These are phyloP conservation scores for Hypolimnas misippus DNA, from an alignment of 2,888 invertebrate species.

Conservation along the genomic window DNA sequence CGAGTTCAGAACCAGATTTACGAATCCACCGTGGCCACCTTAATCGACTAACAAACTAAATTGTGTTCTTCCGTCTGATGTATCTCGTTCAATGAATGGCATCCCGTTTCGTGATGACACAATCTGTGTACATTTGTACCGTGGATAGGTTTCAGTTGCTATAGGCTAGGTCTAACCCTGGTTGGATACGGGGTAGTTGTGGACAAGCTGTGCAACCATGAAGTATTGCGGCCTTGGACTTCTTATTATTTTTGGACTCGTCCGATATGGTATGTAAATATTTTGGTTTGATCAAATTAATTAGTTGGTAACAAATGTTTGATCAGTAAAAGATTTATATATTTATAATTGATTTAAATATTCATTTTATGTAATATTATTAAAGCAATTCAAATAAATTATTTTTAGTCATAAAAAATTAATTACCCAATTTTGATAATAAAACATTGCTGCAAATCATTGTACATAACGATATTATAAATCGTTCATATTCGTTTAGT, in stretches of 20 bases:
- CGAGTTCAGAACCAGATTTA: background rate
- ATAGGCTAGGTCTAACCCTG: slow-evolving; percentile 33
- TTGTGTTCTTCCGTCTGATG: slow-evolving; percentile 53
- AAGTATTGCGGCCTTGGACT: slow-evolving; percentile 43
- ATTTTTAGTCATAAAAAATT: too few relatives aligned
- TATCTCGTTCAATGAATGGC: slow-evolving; percentile 50
- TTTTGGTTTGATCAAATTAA: background rate
- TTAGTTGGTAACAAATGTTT: too few relatives aligned
- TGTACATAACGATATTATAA: too few relatives aligned
- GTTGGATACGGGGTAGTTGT: slow-evolving; percentile 44
- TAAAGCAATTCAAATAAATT: too few relatives aligned
- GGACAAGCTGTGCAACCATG: slow-evolving; percentile 47
- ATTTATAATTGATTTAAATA: too few relatives aligned
- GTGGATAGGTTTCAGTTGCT: slow-evolving; percentile 27
- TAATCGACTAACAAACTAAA: slow-evolving; percentile 53
- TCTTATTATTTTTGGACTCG: slow-evolving; percentile 55
- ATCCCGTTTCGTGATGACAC: slow-evolving; percentile 47
- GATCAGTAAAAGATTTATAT: too few relatives aligned
- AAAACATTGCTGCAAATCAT: too few relatives aligned
- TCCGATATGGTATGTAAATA: slow-evolving; percentile 57
- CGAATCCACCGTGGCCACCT: slow-evolving; percentile 18
- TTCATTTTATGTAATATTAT: too few relatives aligned
- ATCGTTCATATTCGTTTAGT: too few relatives aligned
- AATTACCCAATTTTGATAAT: too few relatives aligned
- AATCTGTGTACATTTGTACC: slow-evolving; percentile 38